A percentile compares a stretch with the other conserved stretches of the same genome.
Conservation (phyloP, 2,888 invertebrate species). For the Mimumesa dahlbomi region DNA sequence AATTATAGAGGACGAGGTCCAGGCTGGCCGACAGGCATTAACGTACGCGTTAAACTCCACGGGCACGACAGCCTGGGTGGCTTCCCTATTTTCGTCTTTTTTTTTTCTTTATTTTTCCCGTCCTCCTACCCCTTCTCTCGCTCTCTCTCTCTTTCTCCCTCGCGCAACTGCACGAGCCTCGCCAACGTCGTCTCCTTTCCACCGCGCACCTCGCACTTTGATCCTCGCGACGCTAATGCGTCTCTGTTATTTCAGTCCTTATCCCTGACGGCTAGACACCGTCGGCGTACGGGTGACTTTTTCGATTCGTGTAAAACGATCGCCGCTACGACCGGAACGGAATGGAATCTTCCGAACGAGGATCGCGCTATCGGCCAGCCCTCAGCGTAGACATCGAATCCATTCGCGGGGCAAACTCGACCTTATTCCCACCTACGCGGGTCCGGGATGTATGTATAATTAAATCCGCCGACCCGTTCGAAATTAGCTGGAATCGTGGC, state of each 20-base stretch:
- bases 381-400: no score
- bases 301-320: conserved; percentile 70
- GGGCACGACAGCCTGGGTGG: conserved; percentile 73
- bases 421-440: no score
- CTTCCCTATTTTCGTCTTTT: conserved; percentile 74
- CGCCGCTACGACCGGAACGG: conserved; percentile 17
- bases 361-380: no score
- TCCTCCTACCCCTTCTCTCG: conserved; percentile 34
- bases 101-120: conserved; percentile 56
- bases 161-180: no score
- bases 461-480: no score
- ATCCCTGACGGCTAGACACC: conserved; percentile 65
- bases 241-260: conserved; percentile 77
- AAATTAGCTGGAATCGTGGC: no score
- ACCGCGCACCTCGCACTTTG: conserved; percentile 68
- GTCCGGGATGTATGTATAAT: no score
- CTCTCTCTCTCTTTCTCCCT: conserved; percentile 37
- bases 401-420: no score
- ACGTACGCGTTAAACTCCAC: conserved; percentile 72
- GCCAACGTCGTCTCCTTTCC: conserved; percentile 33
- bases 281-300: conserved; percentile 48
- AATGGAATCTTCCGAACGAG: conserved; percentile 26
- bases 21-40: conserved; percentile 69
- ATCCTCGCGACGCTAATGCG: conserved; percentile 76
- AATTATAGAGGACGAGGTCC: conserved; percentile 76